Evolutionary conservation across 2,113 vertebrate genomes (phyloP).

Genomic region (Neodontobutis hainanensis): DNA sequence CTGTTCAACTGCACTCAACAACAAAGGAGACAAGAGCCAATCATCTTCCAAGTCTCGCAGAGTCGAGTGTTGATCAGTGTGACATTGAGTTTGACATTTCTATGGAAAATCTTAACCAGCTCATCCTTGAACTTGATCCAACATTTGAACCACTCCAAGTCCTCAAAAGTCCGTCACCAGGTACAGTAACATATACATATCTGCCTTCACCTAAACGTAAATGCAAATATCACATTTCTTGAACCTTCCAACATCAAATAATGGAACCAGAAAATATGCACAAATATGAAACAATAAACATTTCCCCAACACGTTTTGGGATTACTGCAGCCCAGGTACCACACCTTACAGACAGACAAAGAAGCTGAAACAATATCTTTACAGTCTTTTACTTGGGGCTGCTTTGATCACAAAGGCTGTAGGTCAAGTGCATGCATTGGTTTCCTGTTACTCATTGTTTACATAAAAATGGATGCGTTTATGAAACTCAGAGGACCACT

Average conservation of each 20-base stretch:
- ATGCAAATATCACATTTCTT: too few species aligned
- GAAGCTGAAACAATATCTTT: not conserved
- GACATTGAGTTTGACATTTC: conserved; percentile 72
- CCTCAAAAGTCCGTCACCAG: conserved; percentile 44
- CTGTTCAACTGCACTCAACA: conserved; percentile 61
- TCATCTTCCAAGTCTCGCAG: not conserved
- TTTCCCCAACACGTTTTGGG: not conserved
- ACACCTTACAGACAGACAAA: conserved; percentile 37
- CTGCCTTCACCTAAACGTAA: too few species aligned
- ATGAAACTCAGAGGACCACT: conserved; percentile 1
- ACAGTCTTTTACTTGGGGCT: not conserved
- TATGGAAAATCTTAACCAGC: conserved; percentile 82
- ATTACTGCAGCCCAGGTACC: conserved; percentile 15
- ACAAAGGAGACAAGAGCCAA: conserved; percentile 14
- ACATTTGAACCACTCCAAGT: conserved; percentile 77
- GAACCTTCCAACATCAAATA: too few species aligned
- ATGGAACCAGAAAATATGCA: too few species aligned
- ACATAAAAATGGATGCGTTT: not conserved
- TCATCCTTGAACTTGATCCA: conserved; percentile 86
- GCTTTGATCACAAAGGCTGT: conserved; percentile 23
- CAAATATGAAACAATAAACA: too few species aligned
- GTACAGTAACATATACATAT: conserved; percentile 26
- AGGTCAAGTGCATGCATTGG: not conserved
- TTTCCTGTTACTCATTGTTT: conserved; percentile 43
- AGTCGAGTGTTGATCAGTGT: not conserved